Evolutionary conservation across 2,888 invertebrate species (phyloP).

Genomic region (Polydrusus pterygomalis): DNA sequence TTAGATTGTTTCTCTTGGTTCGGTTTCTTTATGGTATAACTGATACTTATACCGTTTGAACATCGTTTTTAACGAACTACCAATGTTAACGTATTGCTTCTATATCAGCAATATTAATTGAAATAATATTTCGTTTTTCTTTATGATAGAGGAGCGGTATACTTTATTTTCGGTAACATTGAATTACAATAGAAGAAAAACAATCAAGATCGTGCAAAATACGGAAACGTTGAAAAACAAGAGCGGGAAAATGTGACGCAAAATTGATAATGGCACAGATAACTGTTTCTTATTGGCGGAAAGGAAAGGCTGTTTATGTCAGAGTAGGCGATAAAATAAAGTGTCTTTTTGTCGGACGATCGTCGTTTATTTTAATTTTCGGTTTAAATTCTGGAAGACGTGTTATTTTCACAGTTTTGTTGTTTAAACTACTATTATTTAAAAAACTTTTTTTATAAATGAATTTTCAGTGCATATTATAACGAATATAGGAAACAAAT

Average conservation of each 20-base stretch:
- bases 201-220: constrained; percentile 21
- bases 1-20: no score
- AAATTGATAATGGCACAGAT: constrained; percentile 19
- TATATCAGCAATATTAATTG: no score
- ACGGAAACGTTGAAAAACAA: constrained; percentile 17
- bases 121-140: no score
- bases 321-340: constrained; percentile 18
- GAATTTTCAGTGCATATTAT: no score
- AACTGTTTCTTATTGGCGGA: constrained; percentile 24
- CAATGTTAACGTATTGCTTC: no score
- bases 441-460: no score
- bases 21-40: no score
- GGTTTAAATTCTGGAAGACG: background rate
- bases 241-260: constrained; percentile 27
- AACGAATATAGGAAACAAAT: no score
- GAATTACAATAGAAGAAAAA: constrained; percentile 1
- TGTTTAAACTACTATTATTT: no score
- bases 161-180: background rate
- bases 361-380: constrained; percentile 3
- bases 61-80: no score
- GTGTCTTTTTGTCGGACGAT: background rate
- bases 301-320: constrained; percentile 18
- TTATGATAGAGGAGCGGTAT: background rate
- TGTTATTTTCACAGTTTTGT: no score
- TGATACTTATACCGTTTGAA: no score